phyloP scores from a whole-genome alignment of 2,888 invertebrate species.

The Sphaerophoria rueppellii region DNA sequence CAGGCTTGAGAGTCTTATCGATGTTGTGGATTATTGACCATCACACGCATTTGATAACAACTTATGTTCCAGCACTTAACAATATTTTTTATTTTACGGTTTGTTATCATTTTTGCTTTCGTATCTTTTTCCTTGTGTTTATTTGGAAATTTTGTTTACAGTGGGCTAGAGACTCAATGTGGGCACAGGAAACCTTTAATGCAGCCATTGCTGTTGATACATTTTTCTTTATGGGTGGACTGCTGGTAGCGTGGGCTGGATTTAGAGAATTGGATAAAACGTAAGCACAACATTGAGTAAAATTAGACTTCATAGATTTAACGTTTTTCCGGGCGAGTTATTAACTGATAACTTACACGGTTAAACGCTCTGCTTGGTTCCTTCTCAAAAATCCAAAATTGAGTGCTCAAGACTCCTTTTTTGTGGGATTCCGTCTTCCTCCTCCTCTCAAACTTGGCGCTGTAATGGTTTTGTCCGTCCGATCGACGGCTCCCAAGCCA shows the following conservation, averaged over 20 bases:
- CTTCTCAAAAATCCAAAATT: too few relatives aligned
- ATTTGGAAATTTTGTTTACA: not conserved
- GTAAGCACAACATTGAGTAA: not conserved
- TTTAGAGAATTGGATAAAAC: slow-evolving; percentile 69
- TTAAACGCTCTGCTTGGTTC: too few relatives aligned
- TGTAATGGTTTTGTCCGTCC: too few relatives aligned
- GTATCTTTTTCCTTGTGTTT: not conserved
- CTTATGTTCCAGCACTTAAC: not conserved
- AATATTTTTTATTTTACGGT: not conserved
- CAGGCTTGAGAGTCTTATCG: slow-evolving; percentile 37
- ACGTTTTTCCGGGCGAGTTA: too few relatives aligned
- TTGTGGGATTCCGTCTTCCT: too few relatives aligned
- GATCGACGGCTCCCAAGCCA: too few relatives aligned
- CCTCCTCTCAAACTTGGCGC: too few relatives aligned
- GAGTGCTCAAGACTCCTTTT: too few relatives aligned
- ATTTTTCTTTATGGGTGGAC: slow-evolving; percentile 84
- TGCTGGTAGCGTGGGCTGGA: slow-evolving; percentile 81
- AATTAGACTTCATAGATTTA: too few relatives aligned
- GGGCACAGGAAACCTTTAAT: slow-evolving; percentile 74
- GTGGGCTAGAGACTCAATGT: slow-evolving; percentile 9
- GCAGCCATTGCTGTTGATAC: slow-evolving; percentile 84
- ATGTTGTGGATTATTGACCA: slow-evolving; percentile 42
- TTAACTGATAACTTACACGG: too few relatives aligned
- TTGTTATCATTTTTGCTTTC: not conserved
- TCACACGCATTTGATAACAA: not conserved